These are phyloP conservation scores for Neoarius graeffei DNA, from an alignment of 2,113 vertebrate species.

Conservation along the genomic window DNA sequence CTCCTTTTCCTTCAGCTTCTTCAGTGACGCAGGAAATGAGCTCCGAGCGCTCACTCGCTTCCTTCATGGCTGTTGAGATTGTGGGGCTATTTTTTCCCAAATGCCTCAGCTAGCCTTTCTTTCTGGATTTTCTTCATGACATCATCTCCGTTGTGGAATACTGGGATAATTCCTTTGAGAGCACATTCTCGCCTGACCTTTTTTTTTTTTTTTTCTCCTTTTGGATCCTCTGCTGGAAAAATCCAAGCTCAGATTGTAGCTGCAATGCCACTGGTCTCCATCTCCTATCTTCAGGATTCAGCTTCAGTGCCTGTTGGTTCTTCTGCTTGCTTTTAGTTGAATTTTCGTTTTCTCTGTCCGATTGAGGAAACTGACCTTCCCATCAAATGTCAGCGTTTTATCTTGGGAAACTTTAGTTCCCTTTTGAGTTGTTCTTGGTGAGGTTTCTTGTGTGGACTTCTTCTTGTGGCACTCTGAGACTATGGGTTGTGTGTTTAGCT, in stretches of 20 bases:
- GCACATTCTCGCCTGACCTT: background rate
- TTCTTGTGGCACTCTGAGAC: constrained; percentile 32
- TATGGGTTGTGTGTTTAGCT: constrained; percentile 89
- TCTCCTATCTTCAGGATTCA: background rate
- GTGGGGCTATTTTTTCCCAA: constrained; percentile 6
- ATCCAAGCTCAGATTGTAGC: background rate
- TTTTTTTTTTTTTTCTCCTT: background rate
- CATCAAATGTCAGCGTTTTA: background rate
- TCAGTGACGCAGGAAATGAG: constrained; percentile 36
- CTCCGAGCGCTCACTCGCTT: constrained; percentile 16
- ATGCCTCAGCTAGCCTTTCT: background rate
- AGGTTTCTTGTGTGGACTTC: background rate
- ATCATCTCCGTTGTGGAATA: constrained; percentile 15
- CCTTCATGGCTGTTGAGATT: constrained; percentile 3
- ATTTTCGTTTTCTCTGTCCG: background rate
- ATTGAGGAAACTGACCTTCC: background rate
- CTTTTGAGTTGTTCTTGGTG: background rate
- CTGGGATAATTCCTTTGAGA: constrained; percentile 10
- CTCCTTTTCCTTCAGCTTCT: constrained; percentile 25
- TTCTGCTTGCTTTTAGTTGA: background rate
- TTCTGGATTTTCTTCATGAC: constrained; percentile 6
- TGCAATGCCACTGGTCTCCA: constrained; percentile 1
- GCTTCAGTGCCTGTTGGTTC: background rate
- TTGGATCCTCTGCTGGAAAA: constrained; percentile 5
- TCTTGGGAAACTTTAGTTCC: background rate